Conservation (phyloP, 2,113 vertebrate species). For the Marmota flaviventris region DNA sequence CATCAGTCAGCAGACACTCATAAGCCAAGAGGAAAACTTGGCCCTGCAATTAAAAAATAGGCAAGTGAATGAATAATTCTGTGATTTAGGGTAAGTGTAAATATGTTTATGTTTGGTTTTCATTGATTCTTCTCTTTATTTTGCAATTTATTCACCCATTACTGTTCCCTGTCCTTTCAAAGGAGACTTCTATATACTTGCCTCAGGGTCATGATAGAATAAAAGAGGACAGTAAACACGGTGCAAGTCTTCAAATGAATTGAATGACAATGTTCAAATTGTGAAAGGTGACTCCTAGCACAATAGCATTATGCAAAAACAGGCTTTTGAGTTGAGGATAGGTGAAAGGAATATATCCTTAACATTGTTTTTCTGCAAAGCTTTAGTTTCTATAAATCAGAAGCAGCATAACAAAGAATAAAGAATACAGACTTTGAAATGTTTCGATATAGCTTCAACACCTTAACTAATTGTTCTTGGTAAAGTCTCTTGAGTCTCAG, state of each 20-base stretch:
- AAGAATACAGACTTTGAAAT: background rate
- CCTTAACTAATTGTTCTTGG: background rate
- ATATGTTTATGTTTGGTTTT: background rate
- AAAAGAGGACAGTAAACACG: background rate
- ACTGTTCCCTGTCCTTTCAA: background rate
- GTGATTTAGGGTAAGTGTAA: background rate
- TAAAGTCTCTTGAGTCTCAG: background rate
- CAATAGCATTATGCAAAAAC: background rate
- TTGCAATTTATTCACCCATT: background rate
- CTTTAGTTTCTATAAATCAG: background rate
- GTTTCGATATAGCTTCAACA: background rate
- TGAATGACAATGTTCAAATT: background rate
- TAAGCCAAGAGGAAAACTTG: background rate
- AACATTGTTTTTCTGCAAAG: background rate
- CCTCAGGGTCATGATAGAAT: background rate
- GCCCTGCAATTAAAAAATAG: background rate
- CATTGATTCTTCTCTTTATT: background rate
- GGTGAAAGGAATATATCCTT: background rate
- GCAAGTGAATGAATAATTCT: background rate
- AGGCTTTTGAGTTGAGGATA: background rate
- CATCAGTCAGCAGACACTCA: background rate
- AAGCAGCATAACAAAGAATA: background rate
- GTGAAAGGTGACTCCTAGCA: background rate
- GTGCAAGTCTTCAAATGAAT: constrained; percentile 25
- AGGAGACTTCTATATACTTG: background rate